These are phyloP conservation scores for Amphipoea oculea DNA, from an alignment of 2,888 invertebrate species.

Conservation along the genomic window DNA sequence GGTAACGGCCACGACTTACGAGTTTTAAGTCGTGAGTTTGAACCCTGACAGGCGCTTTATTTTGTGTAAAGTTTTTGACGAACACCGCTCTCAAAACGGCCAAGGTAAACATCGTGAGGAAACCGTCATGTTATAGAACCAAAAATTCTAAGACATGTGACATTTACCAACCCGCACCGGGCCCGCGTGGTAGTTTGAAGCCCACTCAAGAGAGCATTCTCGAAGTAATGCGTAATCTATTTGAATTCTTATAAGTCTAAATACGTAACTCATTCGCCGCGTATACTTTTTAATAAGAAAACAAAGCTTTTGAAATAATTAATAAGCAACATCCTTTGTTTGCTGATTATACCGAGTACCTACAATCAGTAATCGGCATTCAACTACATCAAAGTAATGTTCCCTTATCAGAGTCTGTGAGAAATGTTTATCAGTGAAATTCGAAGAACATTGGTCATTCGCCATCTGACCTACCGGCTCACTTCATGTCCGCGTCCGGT, in stretches of 20 bases:
- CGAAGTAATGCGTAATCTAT: not conserved
- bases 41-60: no score
- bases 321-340: slow-evolving; percentile 53
- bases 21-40: no score
- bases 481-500: slow-evolving; percentile 55
- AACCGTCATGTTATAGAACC: no score
- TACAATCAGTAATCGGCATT: slow-evolving; percentile 62
- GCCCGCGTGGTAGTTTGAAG: not conserved
- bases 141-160: not conserved
- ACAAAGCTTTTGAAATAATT: slow-evolving; percentile 37
- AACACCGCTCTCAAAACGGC: no score
- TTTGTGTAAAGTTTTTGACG: no score
- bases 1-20: no score
- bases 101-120: no score
- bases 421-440: slow-evolving; percentile 64
- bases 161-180: not conserved
- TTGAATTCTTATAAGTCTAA: slow-evolving; percentile 11
- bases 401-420: slow-evolving; percentile 58
- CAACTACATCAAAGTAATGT: slow-evolving; percentile 61
- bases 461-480: slow-evolving; percentile 56
- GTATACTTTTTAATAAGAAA: slow-evolving; percentile 21
- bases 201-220: not conserved
- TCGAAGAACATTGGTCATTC: slow-evolving; percentile 57
- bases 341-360: slow-evolving; percentile 51
- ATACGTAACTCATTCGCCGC: not conserved